Evolutionary conservation across 1,140 invertebrate genomes (phyloP).

Genomic region (Bursaphelenchus mucronatus): DNA sequence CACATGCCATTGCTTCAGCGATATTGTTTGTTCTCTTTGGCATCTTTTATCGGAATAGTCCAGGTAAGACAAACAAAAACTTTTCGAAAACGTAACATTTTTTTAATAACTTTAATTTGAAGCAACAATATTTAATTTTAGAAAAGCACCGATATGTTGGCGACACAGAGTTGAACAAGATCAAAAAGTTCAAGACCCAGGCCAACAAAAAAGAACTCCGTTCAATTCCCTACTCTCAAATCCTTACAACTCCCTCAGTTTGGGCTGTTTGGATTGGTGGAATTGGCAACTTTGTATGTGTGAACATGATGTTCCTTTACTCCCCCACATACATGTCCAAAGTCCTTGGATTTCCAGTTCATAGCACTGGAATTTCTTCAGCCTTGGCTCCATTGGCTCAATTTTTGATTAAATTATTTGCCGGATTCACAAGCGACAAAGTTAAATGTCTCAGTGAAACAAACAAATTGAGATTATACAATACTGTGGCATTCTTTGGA

Average conservation of each 20-base stretch:
- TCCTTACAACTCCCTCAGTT: constrained; percentile 36
- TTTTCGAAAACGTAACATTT: no score
- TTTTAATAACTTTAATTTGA: not conserved
- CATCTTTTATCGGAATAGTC: constrained; percentile 38
- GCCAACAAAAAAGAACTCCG: constrained; percentile 29
- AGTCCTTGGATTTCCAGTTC: constrained; percentile 31
- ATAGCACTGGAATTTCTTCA: constrained; percentile 29
- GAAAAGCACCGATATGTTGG: constrained; percentile 41
- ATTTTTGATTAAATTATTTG: constrained; percentile 30
- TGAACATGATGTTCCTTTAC: constrained; percentile 36
- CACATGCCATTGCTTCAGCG: constrained; percentile 25
- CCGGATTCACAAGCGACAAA: constrained; percentile 38
- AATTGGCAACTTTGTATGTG: constrained; percentile 29
- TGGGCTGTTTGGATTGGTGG: constrained; percentile 41
- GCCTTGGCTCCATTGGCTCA: constrained; percentile 33
- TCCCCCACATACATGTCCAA: constrained; percentile 26
- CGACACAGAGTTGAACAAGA: constrained; percentile 31
- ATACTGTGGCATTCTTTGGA: constrained; percentile 21
- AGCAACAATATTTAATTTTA: constrained; percentile 8
- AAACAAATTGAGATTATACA: constrained; percentile 29
- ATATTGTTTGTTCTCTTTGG: constrained; percentile 35
- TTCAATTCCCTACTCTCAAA: constrained; percentile 32
- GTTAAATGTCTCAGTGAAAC: constrained; percentile 25
- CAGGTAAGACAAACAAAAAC: constrained; percentile 17
- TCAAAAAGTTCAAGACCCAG: constrained; percentile 28